Conservation (phyloP, 2,888 invertebrate species). For the Melitaea athalia region DNA sequence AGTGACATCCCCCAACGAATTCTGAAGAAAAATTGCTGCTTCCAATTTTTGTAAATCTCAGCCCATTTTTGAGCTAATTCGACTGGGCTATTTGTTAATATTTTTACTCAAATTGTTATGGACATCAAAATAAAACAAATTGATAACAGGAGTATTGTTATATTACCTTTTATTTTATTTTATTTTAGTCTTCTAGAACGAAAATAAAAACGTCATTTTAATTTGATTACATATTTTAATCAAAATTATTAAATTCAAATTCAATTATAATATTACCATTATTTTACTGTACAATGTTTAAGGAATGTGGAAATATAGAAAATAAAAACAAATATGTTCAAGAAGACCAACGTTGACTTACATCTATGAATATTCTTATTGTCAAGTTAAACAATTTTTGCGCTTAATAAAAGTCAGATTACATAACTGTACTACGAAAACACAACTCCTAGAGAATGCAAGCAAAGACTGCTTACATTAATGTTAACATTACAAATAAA, state of each 20-base stretch:
- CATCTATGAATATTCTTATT: conserved; percentile 38
- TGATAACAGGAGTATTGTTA: conserved; percentile 50
- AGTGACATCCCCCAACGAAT: too few relatives aligned
- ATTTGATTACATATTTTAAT: conserved; percentile 9
- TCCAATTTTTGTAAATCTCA: too few relatives aligned
- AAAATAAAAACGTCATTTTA: conserved; percentile 7
- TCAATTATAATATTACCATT: neutral
- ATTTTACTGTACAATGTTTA: conserved; percentile 21
- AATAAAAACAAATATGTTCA: conserved; percentile 44
- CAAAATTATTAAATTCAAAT: conserved; percentile 6
- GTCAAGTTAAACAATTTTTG: conserved; percentile 24
- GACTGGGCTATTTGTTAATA: too few relatives aligned
- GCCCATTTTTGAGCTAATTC: too few relatives aligned
- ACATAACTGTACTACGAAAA: too few relatives aligned
- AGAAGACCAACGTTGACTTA: conserved; percentile 62
- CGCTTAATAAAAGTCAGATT: neutral
- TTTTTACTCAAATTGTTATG: conserved; percentile 43
- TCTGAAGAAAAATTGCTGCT: too few relatives aligned
- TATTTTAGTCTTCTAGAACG: conserved; percentile 67
- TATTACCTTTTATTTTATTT: conserved; percentile 58
- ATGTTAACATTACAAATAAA: too few relatives aligned
- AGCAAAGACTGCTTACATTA: too few relatives aligned
- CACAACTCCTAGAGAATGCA: too few relatives aligned
- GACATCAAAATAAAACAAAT: conserved; percentile 41
- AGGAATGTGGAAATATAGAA: conserved; percentile 36